Conservation (phyloP, 2,113 vertebrate species). For the Nesogale talazaci region DNA sequence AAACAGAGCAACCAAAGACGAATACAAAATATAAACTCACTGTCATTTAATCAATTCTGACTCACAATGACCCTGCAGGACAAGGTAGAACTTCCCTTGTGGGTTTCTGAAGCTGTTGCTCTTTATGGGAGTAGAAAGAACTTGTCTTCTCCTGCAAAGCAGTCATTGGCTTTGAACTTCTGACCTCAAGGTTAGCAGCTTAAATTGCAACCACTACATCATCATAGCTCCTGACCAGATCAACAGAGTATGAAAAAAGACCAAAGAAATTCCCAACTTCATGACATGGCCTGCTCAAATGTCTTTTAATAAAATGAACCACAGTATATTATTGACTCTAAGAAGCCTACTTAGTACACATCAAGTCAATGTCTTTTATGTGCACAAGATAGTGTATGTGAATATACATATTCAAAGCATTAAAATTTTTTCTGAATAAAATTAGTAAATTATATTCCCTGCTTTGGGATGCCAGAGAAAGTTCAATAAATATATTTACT, state of each 20-base stretch:
- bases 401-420: background rate
- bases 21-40: too few relatives aligned
- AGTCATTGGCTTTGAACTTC: too few relatives aligned
- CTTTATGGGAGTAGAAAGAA: too few relatives aligned
- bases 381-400: background rate
- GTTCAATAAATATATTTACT: background rate
- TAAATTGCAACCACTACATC: too few relatives aligned
- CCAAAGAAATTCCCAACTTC: background rate
- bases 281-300: background rate
- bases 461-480: background rate
- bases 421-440: conserved; percentile 29
- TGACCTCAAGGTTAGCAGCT: too few relatives aligned
- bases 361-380: background rate
- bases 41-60: too few relatives aligned
- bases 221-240: too few relatives aligned
- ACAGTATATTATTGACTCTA: background rate
- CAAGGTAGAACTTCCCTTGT: too few relatives aligned
- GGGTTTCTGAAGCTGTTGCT: too few relatives aligned
- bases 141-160: too few relatives aligned
- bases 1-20: background rate
- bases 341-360: conserved; percentile 3
- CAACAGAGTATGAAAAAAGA: background rate
- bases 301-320: background rate
- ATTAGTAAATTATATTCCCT: background rate
- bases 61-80: too few relatives aligned